Evolutionary conservation across 2,113 vertebrate species (phyloP).

Genomic region (Ammospiza nelsoni): DNA sequence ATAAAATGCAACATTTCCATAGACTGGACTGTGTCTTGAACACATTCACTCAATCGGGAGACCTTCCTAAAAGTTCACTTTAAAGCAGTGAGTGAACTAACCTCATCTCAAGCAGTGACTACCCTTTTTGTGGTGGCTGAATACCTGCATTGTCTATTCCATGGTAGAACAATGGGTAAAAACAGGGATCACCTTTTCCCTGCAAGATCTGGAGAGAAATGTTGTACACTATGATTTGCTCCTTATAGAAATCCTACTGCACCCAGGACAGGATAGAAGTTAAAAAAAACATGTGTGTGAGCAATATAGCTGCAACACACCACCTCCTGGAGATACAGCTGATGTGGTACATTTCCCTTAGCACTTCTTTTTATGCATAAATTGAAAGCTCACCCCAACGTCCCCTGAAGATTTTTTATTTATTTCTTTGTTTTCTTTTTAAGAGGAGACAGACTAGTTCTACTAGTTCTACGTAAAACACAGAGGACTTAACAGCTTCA

Average conservation of each 20-base stretch:
- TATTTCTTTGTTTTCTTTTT: no score
- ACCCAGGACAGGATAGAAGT: not conserved
- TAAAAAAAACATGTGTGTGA: not conserved
- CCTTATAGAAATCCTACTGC: not conserved
- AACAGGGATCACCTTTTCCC: accelerated
- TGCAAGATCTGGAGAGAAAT: not conserved
- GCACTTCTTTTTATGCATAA: not conserved
- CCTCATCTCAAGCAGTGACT: not conserved
- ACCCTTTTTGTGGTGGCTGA: not conserved
- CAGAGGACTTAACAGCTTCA: not conserved
- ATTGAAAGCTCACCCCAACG: not conserved
- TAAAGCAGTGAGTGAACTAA: not conserved
- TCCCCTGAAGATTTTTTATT: not conserved
- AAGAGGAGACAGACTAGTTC: not conserved
- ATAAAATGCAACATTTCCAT: not conserved
- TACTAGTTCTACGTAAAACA: not conserved
- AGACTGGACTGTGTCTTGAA: not conserved
- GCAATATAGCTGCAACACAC: not conserved
- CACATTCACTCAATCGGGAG: not conserved
- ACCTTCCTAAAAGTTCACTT: not conserved
- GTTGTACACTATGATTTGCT: not conserved
- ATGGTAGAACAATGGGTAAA: not conserved
- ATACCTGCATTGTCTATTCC: not conserved
- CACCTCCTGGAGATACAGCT: not conserved
- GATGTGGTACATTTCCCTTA: not conserved